phyloP scores from a whole-genome alignment of 2,797 vertebrate genomes.

The Delichon dasypus region DNA sequence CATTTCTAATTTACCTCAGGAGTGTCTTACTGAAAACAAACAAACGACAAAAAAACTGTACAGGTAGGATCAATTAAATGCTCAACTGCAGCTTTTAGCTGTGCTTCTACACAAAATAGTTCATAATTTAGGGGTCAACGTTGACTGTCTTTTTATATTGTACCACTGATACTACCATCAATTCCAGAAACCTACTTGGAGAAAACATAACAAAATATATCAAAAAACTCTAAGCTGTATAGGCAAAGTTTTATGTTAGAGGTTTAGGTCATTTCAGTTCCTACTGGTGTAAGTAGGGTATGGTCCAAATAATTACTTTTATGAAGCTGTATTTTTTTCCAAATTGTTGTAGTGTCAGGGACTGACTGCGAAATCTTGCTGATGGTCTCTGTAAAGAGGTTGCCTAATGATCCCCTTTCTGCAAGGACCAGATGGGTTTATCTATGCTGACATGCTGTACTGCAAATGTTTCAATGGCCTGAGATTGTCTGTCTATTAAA shows the following conservation, averaged over 20 bases:
- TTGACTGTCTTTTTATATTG: not conserved
- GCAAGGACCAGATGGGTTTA: not conserved
- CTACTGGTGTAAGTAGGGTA: not conserved
- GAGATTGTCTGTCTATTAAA: not conserved
- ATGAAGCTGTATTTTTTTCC: not conserved
- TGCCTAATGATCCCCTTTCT: not conserved
- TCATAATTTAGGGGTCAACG: not conserved
- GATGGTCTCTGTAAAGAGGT: not conserved
- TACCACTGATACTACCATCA: not conserved
- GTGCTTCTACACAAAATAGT: not conserved
- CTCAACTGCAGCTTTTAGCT: not conserved
- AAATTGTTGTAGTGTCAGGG: not conserved
- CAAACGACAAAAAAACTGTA: not conserved
- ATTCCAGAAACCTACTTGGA: not conserved
- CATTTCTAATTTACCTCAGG: not conserved
- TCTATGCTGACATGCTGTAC: not conserved
- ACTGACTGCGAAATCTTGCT: not conserved
- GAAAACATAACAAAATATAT: not conserved
- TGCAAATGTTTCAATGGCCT: not conserved
- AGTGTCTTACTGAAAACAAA: not conserved
- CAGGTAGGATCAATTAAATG: not conserved
- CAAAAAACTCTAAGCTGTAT: not conserved
- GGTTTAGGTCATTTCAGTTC: not conserved
- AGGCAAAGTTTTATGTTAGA: not conserved
- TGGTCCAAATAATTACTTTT: not conserved